Percentiles rank a stretch among this genome's conserved stretches.
phyloP scores from a whole-genome alignment of 2,113 vertebrate species.

The rat (Rattus norvegicus) region GRCr8 NC_086032.1:17784001-17784500 shows the following conservation, averaged over 20 bases:
- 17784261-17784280: background rate
- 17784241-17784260: conserved; percentile 2
- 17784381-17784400: background rate
- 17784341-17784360: background rate
- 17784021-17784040: background rate
- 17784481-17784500: background rate
- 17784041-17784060: background rate
- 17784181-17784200: background rate
- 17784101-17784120: background rate
- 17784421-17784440: background rate
- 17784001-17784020: background rate
- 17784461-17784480: background rate
- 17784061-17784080: background rate
- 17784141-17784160: background rate
- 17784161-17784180: conserved; percentile 14
- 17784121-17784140: background rate
- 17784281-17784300: background rate
- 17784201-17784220: background rate
- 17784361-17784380: background rate
- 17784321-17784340: background rate
- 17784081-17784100: background rate
- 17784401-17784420: background rate
- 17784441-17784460: background rate
- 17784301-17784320: background rate
- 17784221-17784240: conserved; percentile 22